These are phyloP conservation scores for Acanthopagrus latus DNA, from an alignment of 2,797 vertebrate genomes.

Conservation along the genomic window DNA sequence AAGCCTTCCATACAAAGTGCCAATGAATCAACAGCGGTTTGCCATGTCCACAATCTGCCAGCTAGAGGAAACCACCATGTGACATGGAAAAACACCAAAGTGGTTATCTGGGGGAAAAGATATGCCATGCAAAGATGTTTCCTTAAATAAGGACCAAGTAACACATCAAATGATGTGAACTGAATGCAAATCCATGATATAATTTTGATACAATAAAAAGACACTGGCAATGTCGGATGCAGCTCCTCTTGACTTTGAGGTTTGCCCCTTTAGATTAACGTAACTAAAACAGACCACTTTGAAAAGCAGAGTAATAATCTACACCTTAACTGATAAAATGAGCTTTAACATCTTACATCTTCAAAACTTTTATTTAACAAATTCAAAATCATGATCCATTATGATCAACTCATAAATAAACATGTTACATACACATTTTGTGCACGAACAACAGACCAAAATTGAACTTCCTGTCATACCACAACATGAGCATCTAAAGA, in stretches of 20 bases:
- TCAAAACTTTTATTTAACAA: conserved; percentile 23
- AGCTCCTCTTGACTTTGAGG: neutral
- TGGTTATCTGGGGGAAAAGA: conserved; percentile 5
- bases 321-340: conserved; percentile 1
- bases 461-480: neutral
- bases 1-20: conserved; percentile 8
- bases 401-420: conserved; percentile 42
- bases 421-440: conserved; percentile 26
- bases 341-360: conserved; percentile 6
- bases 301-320: neutral
- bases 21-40: conserved; percentile 13
- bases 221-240: neutral
- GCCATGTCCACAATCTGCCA: conserved; percentile 3
- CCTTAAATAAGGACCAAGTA: conserved; percentile 10
- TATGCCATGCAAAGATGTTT: neutral
- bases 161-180: conserved; percentile 7
- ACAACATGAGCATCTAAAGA: conserved; percentile 8
- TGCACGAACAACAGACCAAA: conserved; percentile 20
- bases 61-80: conserved; percentile 8
- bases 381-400: conserved; percentile 39
- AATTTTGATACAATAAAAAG: conserved; percentile 8
- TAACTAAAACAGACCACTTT: conserved; percentile 10
- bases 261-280: conserved; percentile 1
- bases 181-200: neutral
- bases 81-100: conserved; percentile 25